A percentile compares a stretch with the other conserved stretches of the same genome.
Evolutionary conservation across 2,797 vertebrate species (phyloP).

Genomic region (Smutsia temminckii): DNA sequence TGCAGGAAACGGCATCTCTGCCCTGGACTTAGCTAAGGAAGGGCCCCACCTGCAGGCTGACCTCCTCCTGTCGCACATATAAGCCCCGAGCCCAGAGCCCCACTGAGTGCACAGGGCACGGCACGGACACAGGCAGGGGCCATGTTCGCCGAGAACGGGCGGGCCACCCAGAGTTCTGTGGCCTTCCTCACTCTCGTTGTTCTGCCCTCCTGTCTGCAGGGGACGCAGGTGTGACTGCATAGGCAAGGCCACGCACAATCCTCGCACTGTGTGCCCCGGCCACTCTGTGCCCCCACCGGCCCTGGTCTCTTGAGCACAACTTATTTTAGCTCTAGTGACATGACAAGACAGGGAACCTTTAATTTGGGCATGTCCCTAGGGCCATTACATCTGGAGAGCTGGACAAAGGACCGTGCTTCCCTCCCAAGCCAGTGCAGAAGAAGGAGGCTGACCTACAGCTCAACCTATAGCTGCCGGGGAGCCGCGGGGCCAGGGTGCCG

Average conservation of each 20-base stretch:
- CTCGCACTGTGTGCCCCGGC: no score
- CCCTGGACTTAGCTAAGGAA: not conserved
- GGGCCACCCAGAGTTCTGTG: no score
- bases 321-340: no score
- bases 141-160: no score
- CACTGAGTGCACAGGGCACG: no score
- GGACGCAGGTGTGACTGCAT: no score
- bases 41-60: not conserved
- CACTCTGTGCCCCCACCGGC: not conserved
- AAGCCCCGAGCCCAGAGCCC: not conserved
- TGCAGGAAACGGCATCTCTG: no score
- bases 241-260: no score
- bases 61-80: not conserved
- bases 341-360: no score
- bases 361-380: not conserved
- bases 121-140: no score
- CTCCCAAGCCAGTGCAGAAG: not conserved
- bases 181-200: no score
- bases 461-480: fast-evolving
- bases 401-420: not conserved
- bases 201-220: no score
- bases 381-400: not conserved
- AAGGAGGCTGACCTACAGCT: not conserved
- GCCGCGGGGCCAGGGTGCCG: fast-evolving
- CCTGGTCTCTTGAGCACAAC: not conserved